phyloP scores from a whole-genome alignment of 2,888 invertebrate genomes.

The Calameuta pallipes region DNA sequence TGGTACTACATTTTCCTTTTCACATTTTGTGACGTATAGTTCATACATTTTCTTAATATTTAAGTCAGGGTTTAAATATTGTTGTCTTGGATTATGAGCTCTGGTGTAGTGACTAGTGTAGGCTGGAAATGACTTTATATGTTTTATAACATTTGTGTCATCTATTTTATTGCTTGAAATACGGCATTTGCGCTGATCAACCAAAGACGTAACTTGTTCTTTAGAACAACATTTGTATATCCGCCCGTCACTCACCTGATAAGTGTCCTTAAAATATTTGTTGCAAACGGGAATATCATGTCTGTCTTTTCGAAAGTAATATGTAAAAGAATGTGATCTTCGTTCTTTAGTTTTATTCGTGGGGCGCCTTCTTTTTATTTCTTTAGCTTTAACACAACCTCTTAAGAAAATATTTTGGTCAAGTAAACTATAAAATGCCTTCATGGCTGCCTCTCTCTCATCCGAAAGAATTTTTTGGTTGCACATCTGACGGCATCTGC shows the following conservation, averaged over 20 bases:
- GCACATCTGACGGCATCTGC: slow-evolving; percentile 31
- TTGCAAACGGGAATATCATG: slow-evolving; percentile 39
- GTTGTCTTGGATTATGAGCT: too few relatives aligned
- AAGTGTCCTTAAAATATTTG: slow-evolving; percentile 35
- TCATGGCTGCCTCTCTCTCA: slow-evolving; percentile 33
- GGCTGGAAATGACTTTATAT: too few relatives aligned
- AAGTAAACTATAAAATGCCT: slow-evolving; percentile 31
- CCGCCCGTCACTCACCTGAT: slow-evolving; percentile 30
- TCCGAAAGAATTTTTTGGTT: slow-evolving; percentile 34
- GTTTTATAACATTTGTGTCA: too few relatives aligned
- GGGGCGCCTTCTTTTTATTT: slow-evolving; percentile 31
- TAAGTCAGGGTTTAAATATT: too few relatives aligned
- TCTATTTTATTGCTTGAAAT: too few relatives aligned
- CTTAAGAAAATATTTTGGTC: too few relatives aligned
- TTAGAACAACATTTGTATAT: slow-evolving; percentile 34
- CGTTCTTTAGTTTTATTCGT: slow-evolving; percentile 31
- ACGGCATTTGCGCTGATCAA: too few relatives aligned
- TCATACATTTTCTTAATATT: too few relatives aligned
- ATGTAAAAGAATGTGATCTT: slow-evolving; percentile 23
- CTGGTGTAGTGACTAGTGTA: too few relatives aligned
- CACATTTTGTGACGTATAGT: too few relatives aligned
- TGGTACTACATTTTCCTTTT: too few relatives aligned
- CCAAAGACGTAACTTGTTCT: slow-evolving; percentile 30
- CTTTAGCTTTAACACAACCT: slow-evolving; percentile 31
- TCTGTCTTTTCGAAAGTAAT: slow-evolving; percentile 35